Evolutionary conservation across 2,888 invertebrate species (phyloP).

Genomic region (Ypsolopha scabrella): DNA sequence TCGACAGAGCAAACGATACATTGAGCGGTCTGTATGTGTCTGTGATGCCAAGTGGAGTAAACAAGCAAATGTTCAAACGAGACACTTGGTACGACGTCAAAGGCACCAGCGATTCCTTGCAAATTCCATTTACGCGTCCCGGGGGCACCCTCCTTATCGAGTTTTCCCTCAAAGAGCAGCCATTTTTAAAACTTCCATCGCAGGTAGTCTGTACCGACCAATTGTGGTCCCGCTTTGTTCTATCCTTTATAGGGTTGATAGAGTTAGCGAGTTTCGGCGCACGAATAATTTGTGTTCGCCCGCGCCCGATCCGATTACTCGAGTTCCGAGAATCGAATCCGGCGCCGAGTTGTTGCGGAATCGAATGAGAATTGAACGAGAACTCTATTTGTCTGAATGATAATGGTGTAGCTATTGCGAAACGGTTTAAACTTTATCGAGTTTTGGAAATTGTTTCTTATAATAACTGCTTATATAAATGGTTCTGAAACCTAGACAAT

Average conservation of each 20-base stretch:
- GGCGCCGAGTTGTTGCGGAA: constrained; percentile 29
- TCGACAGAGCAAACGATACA: no score
- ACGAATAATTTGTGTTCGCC: constrained; percentile 64
- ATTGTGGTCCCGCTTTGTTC: constrained; percentile 68
- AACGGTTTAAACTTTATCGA: constrained; percentile 20
- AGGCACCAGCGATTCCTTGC: constrained; percentile 59
- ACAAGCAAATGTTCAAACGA: constrained; percentile 45
- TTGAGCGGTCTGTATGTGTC: neutral
- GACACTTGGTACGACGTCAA: constrained; percentile 45
- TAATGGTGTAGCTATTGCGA: constrained; percentile 16
- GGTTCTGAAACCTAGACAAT: no score
- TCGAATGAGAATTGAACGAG: constrained; percentile 40
- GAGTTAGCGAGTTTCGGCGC: constrained; percentile 63
- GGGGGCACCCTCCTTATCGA: constrained; percentile 57
- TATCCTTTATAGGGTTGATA: constrained; percentile 60
- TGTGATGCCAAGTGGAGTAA: constrained; percentile 14
- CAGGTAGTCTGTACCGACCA: constrained; percentile 51
- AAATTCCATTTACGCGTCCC: constrained; percentile 68
- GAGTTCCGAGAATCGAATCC: constrained; percentile 52
- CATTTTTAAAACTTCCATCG: constrained; percentile 64
- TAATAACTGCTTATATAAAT: no score
- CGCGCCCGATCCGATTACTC: constrained; percentile 58
- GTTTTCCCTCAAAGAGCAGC: constrained; percentile 63
- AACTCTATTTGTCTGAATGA: constrained; percentile 41
- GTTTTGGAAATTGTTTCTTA: neutral